Conservation (phyloP, 2,888 invertebrate species). For the Clistopyga incitator region DNA sequence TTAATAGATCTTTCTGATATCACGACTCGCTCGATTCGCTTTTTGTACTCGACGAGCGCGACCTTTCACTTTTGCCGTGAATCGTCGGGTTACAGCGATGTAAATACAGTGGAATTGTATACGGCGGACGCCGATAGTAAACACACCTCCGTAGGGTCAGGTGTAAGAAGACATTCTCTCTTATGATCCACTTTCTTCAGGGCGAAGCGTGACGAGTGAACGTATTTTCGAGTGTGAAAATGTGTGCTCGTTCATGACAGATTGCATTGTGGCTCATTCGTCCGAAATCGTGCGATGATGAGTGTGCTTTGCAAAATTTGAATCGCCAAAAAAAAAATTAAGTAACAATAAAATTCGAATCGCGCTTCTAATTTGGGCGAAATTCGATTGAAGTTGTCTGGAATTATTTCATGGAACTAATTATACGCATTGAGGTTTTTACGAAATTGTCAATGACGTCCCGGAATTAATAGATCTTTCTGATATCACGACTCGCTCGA, state of each 20-base stretch:
- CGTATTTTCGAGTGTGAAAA: constrained; percentile 36
- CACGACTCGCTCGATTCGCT: constrained; percentile 11
- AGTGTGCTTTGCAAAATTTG: too few relatives aligned
- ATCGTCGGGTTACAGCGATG: constrained; percentile 39
- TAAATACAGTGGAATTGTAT: constrained; percentile 23
- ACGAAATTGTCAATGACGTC: too few relatives aligned
- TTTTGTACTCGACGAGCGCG: constrained; percentile 32
- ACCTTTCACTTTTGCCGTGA: constrained; percentile 67
- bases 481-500: too few relatives aligned
- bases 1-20: too few relatives aligned
- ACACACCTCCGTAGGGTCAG: constrained; percentile 52
- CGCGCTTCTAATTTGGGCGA: too few relatives aligned
- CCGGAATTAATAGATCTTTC: too few relatives aligned
- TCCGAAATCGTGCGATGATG: too few relatives aligned
- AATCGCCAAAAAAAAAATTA: too few relatives aligned
- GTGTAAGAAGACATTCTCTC: constrained; percentile 56
- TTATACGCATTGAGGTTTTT: too few relatives aligned
- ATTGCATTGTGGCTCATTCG: constrained; percentile 37
- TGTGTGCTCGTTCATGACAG: constrained; percentile 47
- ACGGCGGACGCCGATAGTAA: background rate
- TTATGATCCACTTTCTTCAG: constrained; percentile 1
- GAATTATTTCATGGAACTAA: too few relatives aligned
- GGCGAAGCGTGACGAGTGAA: constrained; percentile 54
- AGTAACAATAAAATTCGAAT: too few relatives aligned
- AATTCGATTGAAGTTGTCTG: too few relatives aligned